phyloP scores from a whole-genome alignment of 2,888 invertebrate species.

The Griposia aprilina region DNA sequence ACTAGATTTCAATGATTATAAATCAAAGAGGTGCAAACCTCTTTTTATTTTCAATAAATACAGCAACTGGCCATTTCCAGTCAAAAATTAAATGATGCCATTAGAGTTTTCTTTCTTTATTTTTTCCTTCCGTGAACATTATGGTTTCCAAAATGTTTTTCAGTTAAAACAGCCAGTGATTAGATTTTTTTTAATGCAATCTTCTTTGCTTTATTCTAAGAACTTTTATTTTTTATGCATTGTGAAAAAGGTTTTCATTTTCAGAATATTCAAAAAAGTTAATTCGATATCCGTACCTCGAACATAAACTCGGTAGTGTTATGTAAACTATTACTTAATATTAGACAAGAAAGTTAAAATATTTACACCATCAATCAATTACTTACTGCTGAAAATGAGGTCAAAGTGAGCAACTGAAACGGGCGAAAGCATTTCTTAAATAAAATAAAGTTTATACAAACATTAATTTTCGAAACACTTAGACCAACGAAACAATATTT shows the following conservation, averaged over 20 bases:
- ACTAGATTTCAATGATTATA: not conserved
- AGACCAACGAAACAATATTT: not conserved
- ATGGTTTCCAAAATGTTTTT: not conserved
- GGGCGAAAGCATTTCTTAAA: conserved; percentile 8
- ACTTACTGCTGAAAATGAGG: conserved; percentile 34
- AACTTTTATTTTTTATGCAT: not conserved
- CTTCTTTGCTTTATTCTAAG: not conserved
- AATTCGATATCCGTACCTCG: not conserved
- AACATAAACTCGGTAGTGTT: conserved; percentile 11
- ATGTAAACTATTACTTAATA: conserved; percentile 12
- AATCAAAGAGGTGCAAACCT: not conserved
- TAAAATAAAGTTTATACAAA: conserved; percentile 16
- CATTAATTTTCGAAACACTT: conserved; percentile 7
- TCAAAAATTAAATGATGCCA: not conserved
- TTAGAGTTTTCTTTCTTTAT: not conserved
- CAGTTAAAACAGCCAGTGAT: conserved; percentile 1
- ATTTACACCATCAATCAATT: conserved; percentile 40
- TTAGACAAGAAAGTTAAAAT: conserved; percentile 35
- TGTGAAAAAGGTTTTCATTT: not conserved
- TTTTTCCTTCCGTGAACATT: not conserved
- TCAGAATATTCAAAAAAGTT: not conserved
- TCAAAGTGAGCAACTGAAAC: conserved; percentile 16
- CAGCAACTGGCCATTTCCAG: not conserved
- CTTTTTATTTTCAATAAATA: conserved; percentile 4
- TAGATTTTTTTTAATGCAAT: not conserved